phyloP scores from a whole-genome alignment of 2,113 vertebrate species.

The Laterallus jamaicensis region DNA sequence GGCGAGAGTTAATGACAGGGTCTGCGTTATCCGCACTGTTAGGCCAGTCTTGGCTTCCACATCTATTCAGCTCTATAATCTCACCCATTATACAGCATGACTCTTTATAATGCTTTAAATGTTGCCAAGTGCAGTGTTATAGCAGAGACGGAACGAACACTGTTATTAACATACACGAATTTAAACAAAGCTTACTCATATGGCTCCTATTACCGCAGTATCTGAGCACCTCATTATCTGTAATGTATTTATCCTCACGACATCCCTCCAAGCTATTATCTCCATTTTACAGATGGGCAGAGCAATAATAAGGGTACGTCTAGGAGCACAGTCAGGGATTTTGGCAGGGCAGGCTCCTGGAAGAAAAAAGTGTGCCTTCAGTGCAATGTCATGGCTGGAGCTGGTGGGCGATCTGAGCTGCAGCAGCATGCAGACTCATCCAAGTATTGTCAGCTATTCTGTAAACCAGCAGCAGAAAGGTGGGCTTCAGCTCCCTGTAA shows the following conservation, averaged over 20 bases:
- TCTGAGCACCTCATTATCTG: slow-evolving; percentile 39
- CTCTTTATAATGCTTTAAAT: slow-evolving; percentile 68
- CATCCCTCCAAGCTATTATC: slow-evolving; percentile 26
- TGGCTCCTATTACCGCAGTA: background rate
- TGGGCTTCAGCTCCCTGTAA: background rate
- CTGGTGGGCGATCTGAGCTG: background rate
- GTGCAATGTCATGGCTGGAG: fast-evolving
- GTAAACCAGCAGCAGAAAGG: background rate
- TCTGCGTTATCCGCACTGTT: slow-evolving; percentile 45
- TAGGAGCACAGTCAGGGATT: slow-evolving; percentile 1
- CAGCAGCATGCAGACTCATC: fast-evolving
- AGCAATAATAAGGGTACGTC: background rate
- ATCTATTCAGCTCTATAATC: slow-evolving; percentile 74
- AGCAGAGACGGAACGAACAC: slow-evolving; percentile 29
- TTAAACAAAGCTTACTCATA: slow-evolving; percentile 57
- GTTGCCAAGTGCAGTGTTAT: slow-evolving; percentile 56
- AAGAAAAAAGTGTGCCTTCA: background rate
- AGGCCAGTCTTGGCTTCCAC: slow-evolving; percentile 69
- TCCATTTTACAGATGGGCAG: slow-evolving; percentile 49
- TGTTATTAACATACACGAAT: slow-evolving; percentile 64
- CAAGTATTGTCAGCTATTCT: background rate
- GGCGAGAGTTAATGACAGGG: slow-evolving; percentile 39
- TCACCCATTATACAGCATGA: slow-evolving; percentile 49
- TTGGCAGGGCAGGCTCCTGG: background rate
- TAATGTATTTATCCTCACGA: slow-evolving; percentile 47